Evolutionary conservation across 2,113 vertebrate genomes (phyloP), one percentile per base, ranked within the genome.

Genomic region (Vimba vimba): DNA sequence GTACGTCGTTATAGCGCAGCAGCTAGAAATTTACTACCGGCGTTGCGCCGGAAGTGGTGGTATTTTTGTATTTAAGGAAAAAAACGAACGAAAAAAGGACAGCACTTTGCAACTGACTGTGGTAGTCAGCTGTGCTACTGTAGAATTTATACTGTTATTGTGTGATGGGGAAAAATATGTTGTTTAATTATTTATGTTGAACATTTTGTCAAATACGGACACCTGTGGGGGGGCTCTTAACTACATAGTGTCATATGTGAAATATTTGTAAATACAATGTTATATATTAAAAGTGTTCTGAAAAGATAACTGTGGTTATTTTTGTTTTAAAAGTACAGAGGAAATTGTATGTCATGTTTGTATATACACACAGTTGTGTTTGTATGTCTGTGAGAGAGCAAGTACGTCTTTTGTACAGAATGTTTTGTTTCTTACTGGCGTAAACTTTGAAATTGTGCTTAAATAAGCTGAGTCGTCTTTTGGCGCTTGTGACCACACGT

Each of bases 201-300:
- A 83, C 47, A 85, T 87, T 69, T 89, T 89, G 88, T 85, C 81
- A 59, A 87, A 87, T 74, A 87, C 17, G 45, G 64, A 89, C 77
- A 87, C 83, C 86, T 89, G 86, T 87, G 85, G 79, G 73, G 80
- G 80, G 81, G 60, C 68, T 83, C 81, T 86, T 74, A 89, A 87
- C 83, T 89, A 89, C 88, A 89, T 79, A 66, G 88, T 87, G 88
- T 87, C 88, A 55, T 82, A 78, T 89, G 86, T 81, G 86, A 89
- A 79, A 89, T 89, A 89, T 87, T 89, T 89, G 88, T 87, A 89
- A 89, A 89, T 89, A 89, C 71, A 79, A 87, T 87, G 86, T 89
- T 89, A 85, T 89, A 89, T 89, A 89, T 87, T 89, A 87, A 89
- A 89, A 87, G 86, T 89, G 88, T 89, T 89, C 79, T 87, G 86